These are phyloP conservation scores for Silurus meridionalis DNA, from an alignment of 2,113 vertebrate genomes.

Conservation along the genomic window DNA sequence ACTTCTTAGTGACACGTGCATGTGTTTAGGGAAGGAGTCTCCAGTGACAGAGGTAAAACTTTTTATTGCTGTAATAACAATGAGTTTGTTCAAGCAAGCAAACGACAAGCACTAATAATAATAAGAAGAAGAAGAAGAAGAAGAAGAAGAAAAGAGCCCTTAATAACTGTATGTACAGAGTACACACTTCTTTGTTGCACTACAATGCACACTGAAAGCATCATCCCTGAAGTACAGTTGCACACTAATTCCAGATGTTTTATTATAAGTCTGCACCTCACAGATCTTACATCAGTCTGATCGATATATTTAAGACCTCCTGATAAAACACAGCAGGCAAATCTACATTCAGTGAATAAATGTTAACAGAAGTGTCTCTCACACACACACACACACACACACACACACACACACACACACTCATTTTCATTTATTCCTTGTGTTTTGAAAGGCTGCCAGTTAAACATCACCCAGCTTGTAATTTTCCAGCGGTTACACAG, in stretches of 20 bases:
- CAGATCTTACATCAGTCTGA: neutral
- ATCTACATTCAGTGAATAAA: neutral
- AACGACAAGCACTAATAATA: too few relatives aligned
- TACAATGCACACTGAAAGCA: neutral
- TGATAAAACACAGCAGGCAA: neutral
- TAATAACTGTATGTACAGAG: neutral
- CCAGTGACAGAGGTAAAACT: neutral
- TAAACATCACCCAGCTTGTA: neutral
- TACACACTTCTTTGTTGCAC: neutral
- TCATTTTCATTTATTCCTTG: conserved; percentile 7
- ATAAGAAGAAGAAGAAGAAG: neutral
- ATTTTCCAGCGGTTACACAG: conserved; percentile 7
- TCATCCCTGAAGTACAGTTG: neutral
- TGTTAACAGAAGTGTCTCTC: neutral
- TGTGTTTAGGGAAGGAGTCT: neutral
- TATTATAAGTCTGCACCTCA: neutral
- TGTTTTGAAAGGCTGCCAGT: conserved; percentile 19
- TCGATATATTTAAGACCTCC: neutral
- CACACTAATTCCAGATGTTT: neutral
- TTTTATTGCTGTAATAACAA: too few relatives aligned
- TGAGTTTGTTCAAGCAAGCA: too few relatives aligned
- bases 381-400: neutral
- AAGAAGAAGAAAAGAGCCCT: neutral
- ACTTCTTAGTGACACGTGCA: neutral
- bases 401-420: neutral